Conservation (phyloP, 2,888 invertebrate species). For the Dimorphilus gyrociliatus region DNA sequence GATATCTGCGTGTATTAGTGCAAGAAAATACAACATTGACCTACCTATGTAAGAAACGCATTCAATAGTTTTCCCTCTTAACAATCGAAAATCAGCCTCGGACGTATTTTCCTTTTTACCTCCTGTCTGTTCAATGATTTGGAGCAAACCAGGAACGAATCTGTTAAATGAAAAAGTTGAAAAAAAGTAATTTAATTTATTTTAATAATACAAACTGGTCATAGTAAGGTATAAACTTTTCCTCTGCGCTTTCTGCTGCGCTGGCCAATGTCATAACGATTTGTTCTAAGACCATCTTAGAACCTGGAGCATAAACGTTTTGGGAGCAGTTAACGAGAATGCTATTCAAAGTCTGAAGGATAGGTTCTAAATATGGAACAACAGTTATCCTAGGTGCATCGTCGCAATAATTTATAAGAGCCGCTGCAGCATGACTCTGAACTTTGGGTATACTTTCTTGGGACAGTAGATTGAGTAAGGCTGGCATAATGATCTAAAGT, state of each 20-base stretch:
- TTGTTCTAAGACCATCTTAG: slow-evolving; percentile 89
- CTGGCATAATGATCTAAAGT: slow-evolving; percentile 54
- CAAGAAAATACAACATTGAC: too few species aligned
- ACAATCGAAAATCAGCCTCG: slow-evolving; percentile 56
- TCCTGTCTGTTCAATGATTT: too few species aligned
- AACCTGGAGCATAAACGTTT: too few species aligned
- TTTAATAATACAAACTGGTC: slow-evolving; percentile 46
- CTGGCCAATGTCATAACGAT: slow-evolving; percentile 96
- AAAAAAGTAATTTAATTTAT: slow-evolving; percentile 1
- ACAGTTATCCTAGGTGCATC: slow-evolving; percentile 91
- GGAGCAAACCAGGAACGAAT: slow-evolving; percentile 83
- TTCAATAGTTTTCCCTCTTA: slow-evolving; percentile 94
- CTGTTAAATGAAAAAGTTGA: slow-evolving; percentile 20
- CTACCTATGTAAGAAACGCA: slow-evolving; percentile 95
- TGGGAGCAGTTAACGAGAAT: too few species aligned
- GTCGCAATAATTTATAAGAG: slow-evolving; percentile 96
- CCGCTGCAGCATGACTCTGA: slow-evolving; percentile 75
- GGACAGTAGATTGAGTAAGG: slow-evolving; percentile 67
- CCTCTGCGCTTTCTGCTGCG: slow-evolving; percentile 92
- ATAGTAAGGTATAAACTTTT: slow-evolving; percentile 83
- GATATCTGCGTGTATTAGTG: too few species aligned
- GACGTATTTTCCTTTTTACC: slow-evolving; percentile 78
- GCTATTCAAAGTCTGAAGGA: slow-evolving; percentile 55
- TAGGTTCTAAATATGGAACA: slow-evolving; percentile 68
- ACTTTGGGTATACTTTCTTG: slow-evolving; percentile 83